These are phyloP conservation scores for Pantherophis vulpinus DNA, from an alignment of 2,797 vertebrate species.

Conservation along the genomic window DNA sequence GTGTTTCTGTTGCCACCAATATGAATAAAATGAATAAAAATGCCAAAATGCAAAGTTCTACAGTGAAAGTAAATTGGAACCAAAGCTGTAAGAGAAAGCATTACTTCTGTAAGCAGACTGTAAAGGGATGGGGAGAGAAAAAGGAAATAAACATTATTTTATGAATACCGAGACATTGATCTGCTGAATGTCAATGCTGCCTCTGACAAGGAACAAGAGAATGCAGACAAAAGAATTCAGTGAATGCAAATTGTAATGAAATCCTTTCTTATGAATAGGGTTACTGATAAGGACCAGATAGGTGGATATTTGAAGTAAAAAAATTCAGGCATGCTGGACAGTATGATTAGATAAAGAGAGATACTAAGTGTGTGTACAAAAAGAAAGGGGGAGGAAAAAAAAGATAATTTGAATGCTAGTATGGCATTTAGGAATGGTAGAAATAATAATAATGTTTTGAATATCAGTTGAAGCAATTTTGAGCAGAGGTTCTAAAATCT, in stretches of 20 bases:
- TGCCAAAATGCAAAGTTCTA: neutral
- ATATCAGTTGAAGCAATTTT: neutral
- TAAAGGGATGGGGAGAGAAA: neutral
- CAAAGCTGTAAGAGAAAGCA: neutral
- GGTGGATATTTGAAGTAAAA: conserved; percentile 9
- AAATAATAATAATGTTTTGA: neutral
- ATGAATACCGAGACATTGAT: conserved; percentile 11
- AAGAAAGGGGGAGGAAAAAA: neutral
- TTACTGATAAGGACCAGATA: conserved; percentile 14
- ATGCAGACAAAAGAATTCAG: neutral
- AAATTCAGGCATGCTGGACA: neutral
- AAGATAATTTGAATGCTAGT: neutral
- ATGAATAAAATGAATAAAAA: conserved; percentile 11
- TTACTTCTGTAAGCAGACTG: neutral
- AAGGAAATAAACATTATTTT: conserved; percentile 20
- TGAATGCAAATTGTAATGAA: conserved; percentile 17
- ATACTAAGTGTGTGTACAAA: neutral
- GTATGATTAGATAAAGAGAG: conserved; percentile 1
- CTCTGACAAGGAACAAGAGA: conserved; percentile 6
- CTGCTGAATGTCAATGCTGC: neutral
- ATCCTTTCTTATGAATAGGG: conserved; percentile 2
- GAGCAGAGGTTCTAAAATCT: neutral
- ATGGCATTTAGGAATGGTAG: neutral
- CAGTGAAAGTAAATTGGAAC: neutral
- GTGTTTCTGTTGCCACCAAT: neutral